phyloP scores from a whole-genome alignment of 2,113 vertebrate genomes.

The Plecotus auritus region DNA sequence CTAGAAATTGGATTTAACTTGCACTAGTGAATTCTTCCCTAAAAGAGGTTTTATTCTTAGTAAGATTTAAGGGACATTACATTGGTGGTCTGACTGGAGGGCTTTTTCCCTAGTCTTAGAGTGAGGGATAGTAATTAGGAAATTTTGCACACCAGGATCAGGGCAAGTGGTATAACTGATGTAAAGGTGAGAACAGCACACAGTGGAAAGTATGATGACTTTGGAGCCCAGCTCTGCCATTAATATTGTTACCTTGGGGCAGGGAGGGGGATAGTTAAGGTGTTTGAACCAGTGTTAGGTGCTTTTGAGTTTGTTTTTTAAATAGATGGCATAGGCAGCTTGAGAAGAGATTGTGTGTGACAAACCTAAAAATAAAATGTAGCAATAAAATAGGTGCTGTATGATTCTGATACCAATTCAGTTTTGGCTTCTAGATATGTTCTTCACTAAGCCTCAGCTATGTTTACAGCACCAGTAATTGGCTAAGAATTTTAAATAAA shows the following conservation, averaged over 20 bases:
- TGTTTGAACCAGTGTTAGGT: neutral
- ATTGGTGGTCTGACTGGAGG: neutral
- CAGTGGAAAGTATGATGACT: neutral
- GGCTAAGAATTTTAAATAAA: neutral
- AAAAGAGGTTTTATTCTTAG: neutral
- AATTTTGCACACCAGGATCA: neutral
- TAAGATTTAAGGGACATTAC: neutral
- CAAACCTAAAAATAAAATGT: neutral
- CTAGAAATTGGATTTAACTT: neutral
- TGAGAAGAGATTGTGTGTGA: neutral
- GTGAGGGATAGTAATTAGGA: neutral
- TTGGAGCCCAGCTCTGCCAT: neutral
- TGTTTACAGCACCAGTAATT: neutral
- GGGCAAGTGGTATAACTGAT: neutral
- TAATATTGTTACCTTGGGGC: neutral
- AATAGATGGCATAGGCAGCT: neutral
- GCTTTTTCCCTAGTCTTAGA: no score
- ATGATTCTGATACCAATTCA: neutral
- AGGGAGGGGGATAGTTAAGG: neutral
- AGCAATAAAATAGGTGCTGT: neutral
- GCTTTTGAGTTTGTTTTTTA: neutral
- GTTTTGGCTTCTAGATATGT: neutral
- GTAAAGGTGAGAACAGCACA: accelerated
- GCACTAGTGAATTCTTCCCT: neutral
- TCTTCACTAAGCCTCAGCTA: neutral